phyloP scores from a whole-genome alignment of 1,140 invertebrate genomes.

The Rhopalosiphum maidis region DNA sequence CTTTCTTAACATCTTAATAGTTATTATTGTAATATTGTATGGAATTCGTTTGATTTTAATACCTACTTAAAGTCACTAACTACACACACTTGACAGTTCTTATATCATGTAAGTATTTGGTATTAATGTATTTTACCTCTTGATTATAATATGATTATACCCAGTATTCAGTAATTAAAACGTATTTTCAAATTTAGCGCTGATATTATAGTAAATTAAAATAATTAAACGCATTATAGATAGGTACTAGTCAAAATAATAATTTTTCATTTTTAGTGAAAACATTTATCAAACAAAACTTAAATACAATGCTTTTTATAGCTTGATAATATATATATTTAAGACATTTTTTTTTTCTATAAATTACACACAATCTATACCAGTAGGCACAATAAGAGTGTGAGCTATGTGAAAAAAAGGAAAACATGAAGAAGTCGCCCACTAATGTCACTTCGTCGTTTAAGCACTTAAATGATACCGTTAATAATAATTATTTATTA shows the following conservation, averaged over 20 bases:
- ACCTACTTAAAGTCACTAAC: background rate
- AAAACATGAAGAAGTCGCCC: too few species aligned
- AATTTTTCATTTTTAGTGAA: background rate
- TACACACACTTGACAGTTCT: background rate
- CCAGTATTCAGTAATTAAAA: background rate
- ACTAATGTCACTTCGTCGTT: too few species aligned
- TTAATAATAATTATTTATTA: background rate
- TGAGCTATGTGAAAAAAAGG: too few species aligned
- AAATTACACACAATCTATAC: too few species aligned
- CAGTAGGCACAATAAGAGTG: too few species aligned
- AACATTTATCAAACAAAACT: background rate
- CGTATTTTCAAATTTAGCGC: background rate
- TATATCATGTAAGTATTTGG: background rate
- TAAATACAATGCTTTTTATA: background rate
- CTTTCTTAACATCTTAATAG: background rate
- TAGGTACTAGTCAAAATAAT: background rate
- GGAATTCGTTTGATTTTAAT: background rate
- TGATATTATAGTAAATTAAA: background rate
- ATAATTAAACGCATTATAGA: background rate
- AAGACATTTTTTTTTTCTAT: too few species aligned
- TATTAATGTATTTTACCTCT: background rate
- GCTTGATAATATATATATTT: background rate
- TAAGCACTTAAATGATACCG: background rate
- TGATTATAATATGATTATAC: background rate
- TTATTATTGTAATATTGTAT: conserved; percentile 1